Percentiles rank a stretch among this genome's conserved stretches.
Evolutionary conservation across 2,113 vertebrate species (phyloP).

Genomic region (Pluvianellus socialis): DNA sequence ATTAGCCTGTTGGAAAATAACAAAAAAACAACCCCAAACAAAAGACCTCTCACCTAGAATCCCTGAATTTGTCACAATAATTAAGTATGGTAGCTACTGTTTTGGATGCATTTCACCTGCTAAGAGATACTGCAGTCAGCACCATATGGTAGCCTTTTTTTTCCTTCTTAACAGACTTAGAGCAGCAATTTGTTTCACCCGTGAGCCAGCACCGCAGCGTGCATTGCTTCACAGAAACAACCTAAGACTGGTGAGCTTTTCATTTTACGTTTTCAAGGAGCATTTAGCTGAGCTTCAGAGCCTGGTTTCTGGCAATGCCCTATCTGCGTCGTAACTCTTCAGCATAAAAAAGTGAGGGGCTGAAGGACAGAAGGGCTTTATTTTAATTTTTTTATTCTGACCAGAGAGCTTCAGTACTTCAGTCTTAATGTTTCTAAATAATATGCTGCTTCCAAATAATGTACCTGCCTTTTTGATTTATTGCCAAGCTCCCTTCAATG

Average conservation of each 20-base stretch:
- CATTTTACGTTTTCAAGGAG: constrained; percentile 9
- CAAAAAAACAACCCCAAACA: neutral
- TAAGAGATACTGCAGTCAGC: constrained; percentile 50
- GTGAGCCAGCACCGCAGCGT: constrained; percentile 26
- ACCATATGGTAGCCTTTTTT: constrained; percentile 46
- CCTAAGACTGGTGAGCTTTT: constrained; percentile 1
- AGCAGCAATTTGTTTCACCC: constrained; percentile 55
- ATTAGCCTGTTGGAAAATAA: neutral
- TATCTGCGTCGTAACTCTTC: neutral
- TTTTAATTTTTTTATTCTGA: neutral
- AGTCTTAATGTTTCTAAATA: neutral
- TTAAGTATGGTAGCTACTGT: constrained; percentile 40
- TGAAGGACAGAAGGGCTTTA: neutral
- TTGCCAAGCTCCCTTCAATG: neutral
- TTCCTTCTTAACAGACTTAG: constrained; percentile 22
- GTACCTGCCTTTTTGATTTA: neutral
- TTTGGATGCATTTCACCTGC: constrained; percentile 60
- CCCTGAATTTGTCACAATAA: constrained; percentile 50
- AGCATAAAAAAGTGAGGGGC: neutral
- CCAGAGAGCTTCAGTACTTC: neutral
- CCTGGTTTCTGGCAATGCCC: neutral
- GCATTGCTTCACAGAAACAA: constrained; percentile 17
- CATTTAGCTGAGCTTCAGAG: constrained; percentile 3
- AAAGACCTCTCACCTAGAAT: neutral
- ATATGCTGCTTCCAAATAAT: neutral